Conservation (phyloP, 2,797 vertebrate genomes). For the Enteromius argenteus region DNA sequence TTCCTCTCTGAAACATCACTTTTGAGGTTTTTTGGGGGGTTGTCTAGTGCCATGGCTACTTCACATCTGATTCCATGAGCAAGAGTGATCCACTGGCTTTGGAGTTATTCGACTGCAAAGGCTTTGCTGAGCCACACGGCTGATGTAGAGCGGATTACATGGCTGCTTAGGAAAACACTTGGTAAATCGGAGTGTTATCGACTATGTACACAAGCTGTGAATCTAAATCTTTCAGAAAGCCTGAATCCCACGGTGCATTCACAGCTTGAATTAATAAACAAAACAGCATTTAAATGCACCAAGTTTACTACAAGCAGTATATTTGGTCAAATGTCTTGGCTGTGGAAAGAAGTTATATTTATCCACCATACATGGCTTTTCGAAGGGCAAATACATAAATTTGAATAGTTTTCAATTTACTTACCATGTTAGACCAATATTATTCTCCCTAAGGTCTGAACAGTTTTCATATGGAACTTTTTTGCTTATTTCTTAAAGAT, state of each 20-base stretch:
- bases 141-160: conserved; percentile 52
- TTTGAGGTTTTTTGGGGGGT: conserved; percentile 2
- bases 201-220: conserved; percentile 33
- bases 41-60: conserved; percentile 18
- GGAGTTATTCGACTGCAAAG: conserved; percentile 48
- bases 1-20: conserved; percentile 31
- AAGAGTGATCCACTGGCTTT: conserved; percentile 32
- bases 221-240: conserved; percentile 35
- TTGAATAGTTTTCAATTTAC: background rate
- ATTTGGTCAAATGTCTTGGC: conserved; percentile 8
- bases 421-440: background rate
- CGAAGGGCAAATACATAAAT: background rate
- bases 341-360: background rate
- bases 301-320: background rate
- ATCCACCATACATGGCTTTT: background rate
- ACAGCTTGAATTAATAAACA: conserved; percentile 20
- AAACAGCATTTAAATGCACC: background rate
- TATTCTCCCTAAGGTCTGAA: background rate
- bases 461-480: background rate
- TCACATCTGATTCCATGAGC: conserved; percentile 45
- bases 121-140: conserved; percentile 41
- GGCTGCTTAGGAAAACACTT: conserved; percentile 50
- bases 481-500: background rate
- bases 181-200: conserved; percentile 34
- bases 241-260: background rate